Evolutionary conservation across 2,797 vertebrate genomes (phyloP).

Genomic region (Aselliscus stoliczkanus): DNA sequence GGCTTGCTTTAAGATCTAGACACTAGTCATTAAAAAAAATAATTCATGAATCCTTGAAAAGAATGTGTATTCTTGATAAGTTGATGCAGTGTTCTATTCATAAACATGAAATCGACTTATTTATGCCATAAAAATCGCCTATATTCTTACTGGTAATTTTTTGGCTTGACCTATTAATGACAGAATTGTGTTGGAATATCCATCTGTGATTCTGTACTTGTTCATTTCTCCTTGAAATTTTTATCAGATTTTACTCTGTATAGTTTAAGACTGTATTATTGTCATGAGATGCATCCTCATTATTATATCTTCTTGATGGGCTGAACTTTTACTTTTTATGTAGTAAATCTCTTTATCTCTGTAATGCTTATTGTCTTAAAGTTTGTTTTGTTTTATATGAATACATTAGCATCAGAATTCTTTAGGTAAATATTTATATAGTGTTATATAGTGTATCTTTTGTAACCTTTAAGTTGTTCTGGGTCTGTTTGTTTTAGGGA

Average conservation of each 20-base stretch:
- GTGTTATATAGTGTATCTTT: background rate
- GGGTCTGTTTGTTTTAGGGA: background rate
- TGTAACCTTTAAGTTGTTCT: background rate
- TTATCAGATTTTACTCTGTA: background rate
- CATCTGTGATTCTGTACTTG: background rate
- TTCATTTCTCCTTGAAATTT: background rate
- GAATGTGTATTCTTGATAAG: background rate
- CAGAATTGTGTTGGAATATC: background rate
- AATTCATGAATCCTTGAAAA: background rate
- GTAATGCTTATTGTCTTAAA: background rate
- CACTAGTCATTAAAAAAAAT: background rate
- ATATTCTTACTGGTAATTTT: background rate
- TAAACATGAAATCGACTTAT: constrained; percentile 2
- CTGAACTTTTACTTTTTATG: background rate
- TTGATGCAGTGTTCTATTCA: background rate
- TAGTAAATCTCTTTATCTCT: background rate
- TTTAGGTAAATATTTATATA: constrained; percentile 7
- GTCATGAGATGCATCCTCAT: background rate
- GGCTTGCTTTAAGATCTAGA: background rate
- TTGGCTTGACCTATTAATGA: background rate
- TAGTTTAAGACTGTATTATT: background rate
- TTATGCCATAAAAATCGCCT: background rate
- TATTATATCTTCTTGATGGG: background rate
- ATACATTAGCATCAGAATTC: background rate
- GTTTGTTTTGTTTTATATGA: background rate